Evolutionary conservation across 2,113 vertebrate species (phyloP).

Genomic region (Phoxinus phoxinus): DNA sequence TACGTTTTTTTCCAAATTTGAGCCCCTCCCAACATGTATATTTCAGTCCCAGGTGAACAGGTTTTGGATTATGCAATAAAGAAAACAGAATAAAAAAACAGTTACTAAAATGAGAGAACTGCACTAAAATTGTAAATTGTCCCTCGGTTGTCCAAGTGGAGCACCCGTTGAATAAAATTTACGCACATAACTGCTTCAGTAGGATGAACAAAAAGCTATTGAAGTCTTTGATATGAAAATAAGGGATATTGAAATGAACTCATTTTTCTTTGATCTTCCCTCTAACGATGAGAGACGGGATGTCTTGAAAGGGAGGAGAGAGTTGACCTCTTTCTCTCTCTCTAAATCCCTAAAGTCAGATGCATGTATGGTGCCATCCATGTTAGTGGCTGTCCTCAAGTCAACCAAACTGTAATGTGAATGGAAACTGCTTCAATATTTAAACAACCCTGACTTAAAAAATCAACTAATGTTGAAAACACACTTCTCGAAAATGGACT

Average conservation of each 20-base stretch:
- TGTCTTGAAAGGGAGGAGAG: neutral
- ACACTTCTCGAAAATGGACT: slow-evolving; percentile 1
- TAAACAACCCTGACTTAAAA: neutral
- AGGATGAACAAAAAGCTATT: slow-evolving; percentile 34
- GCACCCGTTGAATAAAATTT: neutral
- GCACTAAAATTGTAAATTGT: neutral
- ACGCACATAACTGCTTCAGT: neutral
- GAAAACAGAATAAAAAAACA: neutral
- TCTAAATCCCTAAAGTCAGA: slow-evolving; percentile 10
- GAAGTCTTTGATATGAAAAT: slow-evolving; percentile 43
- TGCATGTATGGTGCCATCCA: neutral
- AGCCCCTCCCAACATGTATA: neutral
- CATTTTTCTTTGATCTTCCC: slow-evolving; percentile 37
- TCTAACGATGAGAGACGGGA: neutral
- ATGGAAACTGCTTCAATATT: neutral
- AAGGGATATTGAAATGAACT: slow-evolving; percentile 20
- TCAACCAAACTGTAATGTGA: neutral
- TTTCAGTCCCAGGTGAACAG: neutral
- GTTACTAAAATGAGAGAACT: neutral
- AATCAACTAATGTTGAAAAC: neutral
- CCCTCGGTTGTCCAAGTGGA: neutral
- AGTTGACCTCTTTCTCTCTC: neutral
- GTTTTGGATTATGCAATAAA: neutral
- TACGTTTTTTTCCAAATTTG: slow-evolving; percentile 4
- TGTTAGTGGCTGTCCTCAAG: slow-evolving; percentile 2